Percentiles rank a stretch among this genome's conserved stretches.
Conservation (phyloP, 2,888 invertebrate species). For the Patella caerulea region DNA sequence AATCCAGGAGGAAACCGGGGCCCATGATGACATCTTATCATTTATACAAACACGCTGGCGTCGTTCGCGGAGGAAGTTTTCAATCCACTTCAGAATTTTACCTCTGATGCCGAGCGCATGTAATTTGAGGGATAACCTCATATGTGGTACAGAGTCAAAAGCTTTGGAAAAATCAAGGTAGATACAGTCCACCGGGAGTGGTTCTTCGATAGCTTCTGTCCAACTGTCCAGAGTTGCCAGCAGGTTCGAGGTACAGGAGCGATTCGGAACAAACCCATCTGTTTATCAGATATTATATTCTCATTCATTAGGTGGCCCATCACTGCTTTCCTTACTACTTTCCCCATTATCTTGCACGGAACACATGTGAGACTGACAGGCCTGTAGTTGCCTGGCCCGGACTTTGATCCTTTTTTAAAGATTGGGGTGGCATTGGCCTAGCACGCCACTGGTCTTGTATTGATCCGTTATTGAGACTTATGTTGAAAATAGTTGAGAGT, state of each 20-base stretch:
- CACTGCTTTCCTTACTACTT: background rate
- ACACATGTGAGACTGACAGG: constrained; percentile 16
- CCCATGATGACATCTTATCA: background rate
- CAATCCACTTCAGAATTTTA: background rate
- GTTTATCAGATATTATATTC: background rate
- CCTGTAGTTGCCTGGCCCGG: constrained; percentile 18
- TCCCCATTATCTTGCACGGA: background rate
- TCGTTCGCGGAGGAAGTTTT: background rate
- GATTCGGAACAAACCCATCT: background rate
- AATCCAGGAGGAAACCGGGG: background rate
- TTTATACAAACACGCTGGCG: background rate
- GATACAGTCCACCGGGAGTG: background rate
- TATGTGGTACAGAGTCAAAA: constrained; percentile 29
- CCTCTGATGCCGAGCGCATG: background rate
- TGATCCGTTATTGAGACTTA: background rate
- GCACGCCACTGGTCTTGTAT: background rate
- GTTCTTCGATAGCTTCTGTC: background rate
- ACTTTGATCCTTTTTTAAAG: constrained; percentile 19
- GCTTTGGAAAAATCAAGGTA: constrained; percentile 29
- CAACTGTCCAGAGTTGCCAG: background rate
- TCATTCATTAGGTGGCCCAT: no score
- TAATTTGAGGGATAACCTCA: background rate
- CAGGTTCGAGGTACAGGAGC: background rate
- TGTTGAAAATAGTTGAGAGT: background rate
- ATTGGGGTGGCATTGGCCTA: constrained; percentile 16